Conservation (phyloP, 92 coral and sea anemone genomes). For the Blastomussa wellsi region DNA sequence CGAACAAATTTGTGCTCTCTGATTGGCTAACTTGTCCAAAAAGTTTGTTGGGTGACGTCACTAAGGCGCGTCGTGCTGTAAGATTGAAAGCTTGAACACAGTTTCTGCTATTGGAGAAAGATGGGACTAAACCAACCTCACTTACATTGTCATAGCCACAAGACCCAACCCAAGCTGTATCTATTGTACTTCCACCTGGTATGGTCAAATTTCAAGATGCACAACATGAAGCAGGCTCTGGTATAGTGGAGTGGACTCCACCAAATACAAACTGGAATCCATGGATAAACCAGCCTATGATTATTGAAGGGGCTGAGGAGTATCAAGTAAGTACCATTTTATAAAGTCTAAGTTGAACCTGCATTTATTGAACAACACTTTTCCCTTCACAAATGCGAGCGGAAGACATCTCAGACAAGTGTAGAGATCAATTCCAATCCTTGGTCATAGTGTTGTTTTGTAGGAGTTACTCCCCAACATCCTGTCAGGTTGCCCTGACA, state of each 20-base stretch:
- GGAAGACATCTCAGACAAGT: too few relatives aligned
- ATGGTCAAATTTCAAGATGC: slow-evolving; percentile 84
- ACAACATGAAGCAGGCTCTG: slow-evolving; percentile 56
- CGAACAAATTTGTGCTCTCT: too few relatives aligned
- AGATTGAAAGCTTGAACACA: background rate
- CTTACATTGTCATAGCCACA: slow-evolving; percentile 42
- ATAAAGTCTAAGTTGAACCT: background rate
- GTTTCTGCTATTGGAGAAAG: background rate
- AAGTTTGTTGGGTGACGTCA: too few relatives aligned
- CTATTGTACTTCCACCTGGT: slow-evolving; percentile 82
- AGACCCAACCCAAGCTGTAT: slow-evolving; percentile 71
- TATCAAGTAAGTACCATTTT: slow-evolving; percentile 67
- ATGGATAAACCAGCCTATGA: slow-evolving; percentile 88
- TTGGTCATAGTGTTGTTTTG: too few relatives aligned
- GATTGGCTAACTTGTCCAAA: too few relatives aligned
- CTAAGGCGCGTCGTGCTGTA: too few relatives aligned
- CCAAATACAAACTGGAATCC: slow-evolving; percentile 95
- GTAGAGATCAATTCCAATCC: too few relatives aligned
- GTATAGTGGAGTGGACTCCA: slow-evolving; percentile 88
- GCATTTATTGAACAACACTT: background rate
- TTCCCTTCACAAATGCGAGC: background rate
- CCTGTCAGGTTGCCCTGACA: too few relatives aligned
- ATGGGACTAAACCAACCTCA: background rate
- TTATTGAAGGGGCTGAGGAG: slow-evolving; percentile 93
- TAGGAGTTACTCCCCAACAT: too few relatives aligned